Percentiles rank a stretch among this genome's conserved stretches.
These are phyloP conservation scores for Panthera uncia DNA, from an alignment of 2,113 vertebrate genomes.

Conservation along the genomic window DNA sequence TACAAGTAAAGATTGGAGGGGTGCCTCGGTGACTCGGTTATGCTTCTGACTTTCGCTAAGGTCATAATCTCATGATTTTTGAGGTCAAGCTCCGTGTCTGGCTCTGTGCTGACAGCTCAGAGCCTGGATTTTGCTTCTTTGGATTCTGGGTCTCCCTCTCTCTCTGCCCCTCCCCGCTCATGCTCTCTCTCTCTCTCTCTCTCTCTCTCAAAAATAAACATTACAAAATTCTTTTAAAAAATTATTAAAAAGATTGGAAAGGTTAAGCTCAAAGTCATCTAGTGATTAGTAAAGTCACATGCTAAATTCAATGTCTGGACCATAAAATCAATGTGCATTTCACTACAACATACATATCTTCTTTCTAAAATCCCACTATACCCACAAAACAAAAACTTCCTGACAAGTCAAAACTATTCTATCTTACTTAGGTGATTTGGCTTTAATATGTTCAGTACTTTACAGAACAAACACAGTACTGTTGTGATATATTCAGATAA, in stretches of 20 bases:
- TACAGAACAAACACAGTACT: not conserved
- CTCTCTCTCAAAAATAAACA: too few relatives aligned
- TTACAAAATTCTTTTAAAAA: too few relatives aligned
- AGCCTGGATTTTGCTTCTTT: too few relatives aligned
- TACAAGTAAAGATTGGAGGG: not conserved
- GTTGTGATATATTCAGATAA: not conserved
- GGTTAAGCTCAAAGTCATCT: not conserved
- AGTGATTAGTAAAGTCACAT: not conserved
- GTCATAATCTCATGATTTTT: too few relatives aligned
- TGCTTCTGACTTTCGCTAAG: too few relatives aligned
- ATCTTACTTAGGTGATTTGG: not conserved
- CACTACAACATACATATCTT: not conserved
- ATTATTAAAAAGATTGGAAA: not conserved
- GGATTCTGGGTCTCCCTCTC: too few relatives aligned
- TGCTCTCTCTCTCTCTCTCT: too few relatives aligned
- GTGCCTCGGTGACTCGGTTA: too few relatives aligned
- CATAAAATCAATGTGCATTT: not conserved
- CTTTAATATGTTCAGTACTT: not conserved
- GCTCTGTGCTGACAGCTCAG: too few relatives aligned
- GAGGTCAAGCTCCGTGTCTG: too few relatives aligned
- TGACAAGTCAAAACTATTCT: not conserved
- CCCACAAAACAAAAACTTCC: not conserved
- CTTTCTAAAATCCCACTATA: not conserved
- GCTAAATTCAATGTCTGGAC: not conserved
- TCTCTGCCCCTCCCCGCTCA: too few relatives aligned